Percentiles rank a stretch among this genome's conserved stretches.
These are phyloP conservation scores for Habrosyne pyritoides DNA, from an alignment of 2,888 invertebrate species.

Conservation along the genomic window DNA sequence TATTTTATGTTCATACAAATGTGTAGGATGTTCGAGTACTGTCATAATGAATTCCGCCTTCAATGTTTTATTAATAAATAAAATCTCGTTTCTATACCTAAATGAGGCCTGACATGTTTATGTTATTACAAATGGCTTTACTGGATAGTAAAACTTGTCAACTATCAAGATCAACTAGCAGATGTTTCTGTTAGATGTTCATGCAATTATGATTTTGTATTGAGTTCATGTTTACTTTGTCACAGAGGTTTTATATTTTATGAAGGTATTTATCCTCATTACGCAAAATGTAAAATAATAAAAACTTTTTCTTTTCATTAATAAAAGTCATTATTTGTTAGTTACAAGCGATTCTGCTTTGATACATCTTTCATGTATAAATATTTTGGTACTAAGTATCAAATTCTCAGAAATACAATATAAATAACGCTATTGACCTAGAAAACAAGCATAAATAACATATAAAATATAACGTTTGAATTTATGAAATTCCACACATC, in stretches of 20 bases:
- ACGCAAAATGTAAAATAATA: too few relatives aligned
- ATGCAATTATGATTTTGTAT: not conserved
- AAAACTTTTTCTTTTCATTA: too few relatives aligned
- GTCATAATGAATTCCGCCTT: slow-evolving; percentile 6
- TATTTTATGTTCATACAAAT: slow-evolving; percentile 1
- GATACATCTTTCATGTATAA: too few relatives aligned
- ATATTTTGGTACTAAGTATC: too few relatives aligned
- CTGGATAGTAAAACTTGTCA: not conserved
- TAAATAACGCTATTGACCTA: not conserved
- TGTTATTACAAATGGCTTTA: not conserved
- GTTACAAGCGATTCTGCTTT: too few relatives aligned
- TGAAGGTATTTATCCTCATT: too few relatives aligned
- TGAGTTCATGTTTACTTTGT: too few relatives aligned
- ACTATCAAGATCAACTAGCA: not conserved
- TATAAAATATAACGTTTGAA: not conserved
- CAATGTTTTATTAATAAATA: slow-evolving; percentile 4
- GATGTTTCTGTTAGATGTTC: not conserved
- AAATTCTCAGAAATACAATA: not conserved
- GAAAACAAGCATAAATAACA: not conserved
- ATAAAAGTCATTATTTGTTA: too few relatives aligned
- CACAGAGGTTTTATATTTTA: too few relatives aligned
- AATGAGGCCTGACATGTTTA: slow-evolving; percentile 4
- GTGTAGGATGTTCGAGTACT: slow-evolving; percentile 7
- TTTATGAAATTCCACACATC: not conserved
- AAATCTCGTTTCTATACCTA: slow-evolving; percentile 2